Evolutionary conservation across 2,888 invertebrate species (phyloP), one percentile per base, ranked within the genome.

Genomic region (Drosophila affinis): DNA sequence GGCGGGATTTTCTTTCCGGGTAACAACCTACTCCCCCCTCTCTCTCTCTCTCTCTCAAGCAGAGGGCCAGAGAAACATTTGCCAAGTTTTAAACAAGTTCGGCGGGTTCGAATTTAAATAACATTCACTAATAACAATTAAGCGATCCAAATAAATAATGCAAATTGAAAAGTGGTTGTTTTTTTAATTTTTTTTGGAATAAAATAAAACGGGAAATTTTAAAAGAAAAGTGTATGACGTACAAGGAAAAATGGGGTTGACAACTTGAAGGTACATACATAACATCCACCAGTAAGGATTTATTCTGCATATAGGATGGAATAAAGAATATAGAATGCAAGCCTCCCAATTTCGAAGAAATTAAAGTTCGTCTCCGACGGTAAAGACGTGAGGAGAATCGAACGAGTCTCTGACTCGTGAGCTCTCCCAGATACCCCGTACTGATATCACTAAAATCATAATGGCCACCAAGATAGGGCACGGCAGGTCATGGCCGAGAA

Each of bases 351-450:
- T 21, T 24, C 24, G 24, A 24, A 24, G 24, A 4, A 4, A 39
- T 94, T 95, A 55, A 93, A 98, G 98, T 99, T 99, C 93, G 99
- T 99, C 89, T 97, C 97, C 87, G 98, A 99, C 93, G 99, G 99
- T 92, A n/a, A n/a, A n/a, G n/a, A n/a, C n/a, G n/a, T n/a, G n/a
- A n/a, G n/a, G n/a, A n/a, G n/a, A n/a, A n/a, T n/a, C n/a, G n/a
- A 99, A 99, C 93, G 98, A 99, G 94, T 99, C 99, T 93, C 94
- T 99, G 73, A 99, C 98, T 92, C 95, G 99, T 91, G 99, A 99
- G 93, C 94, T 99, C 84, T 97, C 97, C 58, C 95, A 97, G 24
- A 24, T 24, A n/a, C n/a, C n/a, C 4, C 4, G 24, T 4, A 24
- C 24, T 24, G 24, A 24, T 24, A 24, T 24, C 87, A 99, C 98